These are phyloP conservation scores for Cnemophilus loriae DNA, from an alignment of 2,113 vertebrate species.

Conservation along the genomic window DNA sequence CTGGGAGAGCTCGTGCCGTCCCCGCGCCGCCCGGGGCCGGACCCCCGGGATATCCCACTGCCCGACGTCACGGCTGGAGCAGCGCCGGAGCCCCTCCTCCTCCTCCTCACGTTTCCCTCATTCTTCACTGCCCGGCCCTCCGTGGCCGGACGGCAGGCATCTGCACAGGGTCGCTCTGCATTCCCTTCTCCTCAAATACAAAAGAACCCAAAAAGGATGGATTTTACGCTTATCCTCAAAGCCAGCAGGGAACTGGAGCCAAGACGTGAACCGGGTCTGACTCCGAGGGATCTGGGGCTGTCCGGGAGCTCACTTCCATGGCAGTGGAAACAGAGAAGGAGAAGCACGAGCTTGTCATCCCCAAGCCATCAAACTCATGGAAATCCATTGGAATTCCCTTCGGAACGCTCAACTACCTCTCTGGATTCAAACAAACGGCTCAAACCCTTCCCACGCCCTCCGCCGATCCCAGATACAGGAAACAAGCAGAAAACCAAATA, in stretches of 20 bases:
- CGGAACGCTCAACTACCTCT: conserved; percentile 40
- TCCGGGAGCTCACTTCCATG: not conserved
- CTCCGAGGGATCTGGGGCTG: not conserved
- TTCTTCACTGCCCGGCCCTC: not conserved
- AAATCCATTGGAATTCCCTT: conserved; percentile 26
- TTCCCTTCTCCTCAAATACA: conserved; percentile 45
- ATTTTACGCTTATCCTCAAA: not conserved
- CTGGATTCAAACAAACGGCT: conserved; percentile 32
- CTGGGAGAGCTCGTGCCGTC: not conserved
- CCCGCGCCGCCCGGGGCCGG: not conserved
- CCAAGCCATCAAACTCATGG: not conserved
- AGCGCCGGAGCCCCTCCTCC: not conserved
- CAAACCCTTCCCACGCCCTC: conserved; percentile 57
- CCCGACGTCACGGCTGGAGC: not conserved
- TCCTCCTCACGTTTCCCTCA: not conserved
- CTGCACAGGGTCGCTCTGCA: not conserved
- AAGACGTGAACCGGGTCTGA: not conserved
- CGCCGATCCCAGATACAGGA: not conserved
- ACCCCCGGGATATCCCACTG: not conserved
- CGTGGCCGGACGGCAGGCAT: not conserved
- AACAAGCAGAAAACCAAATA: conserved; percentile 1
- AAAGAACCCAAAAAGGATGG: not conserved
- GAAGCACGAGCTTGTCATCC: conserved; percentile 51
- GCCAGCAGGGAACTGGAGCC: not conserved
- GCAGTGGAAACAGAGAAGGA: conserved; percentile 12